phyloP scores from a whole-genome alignment of 2,113 vertebrate species.

The Syngnathus typhle region DNA sequence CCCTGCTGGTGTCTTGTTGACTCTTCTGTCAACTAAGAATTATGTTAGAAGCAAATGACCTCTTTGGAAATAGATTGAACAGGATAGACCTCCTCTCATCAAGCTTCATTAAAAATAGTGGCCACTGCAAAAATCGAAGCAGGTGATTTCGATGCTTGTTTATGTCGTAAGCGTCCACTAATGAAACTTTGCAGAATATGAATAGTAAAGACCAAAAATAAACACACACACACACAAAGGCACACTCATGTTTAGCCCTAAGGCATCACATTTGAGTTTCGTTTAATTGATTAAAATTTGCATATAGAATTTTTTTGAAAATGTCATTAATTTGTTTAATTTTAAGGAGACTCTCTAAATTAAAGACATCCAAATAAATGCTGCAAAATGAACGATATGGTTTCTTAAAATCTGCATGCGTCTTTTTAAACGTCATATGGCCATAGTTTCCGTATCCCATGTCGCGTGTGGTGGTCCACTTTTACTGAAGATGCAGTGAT shows the following conservation, averaged over 20 bases:
- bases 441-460: neutral
- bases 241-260: slow-evolving; percentile 53
- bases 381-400: slow-evolving; percentile 51
- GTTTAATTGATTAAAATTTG: slow-evolving; percentile 79
- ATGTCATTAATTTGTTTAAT: slow-evolving; percentile 72
- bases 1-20: neutral
- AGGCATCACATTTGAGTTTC: slow-evolving; percentile 59
- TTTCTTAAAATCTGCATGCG: slow-evolving; percentile 14
- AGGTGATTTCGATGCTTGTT: slow-evolving; percentile 31
- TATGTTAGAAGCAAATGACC: slow-evolving; percentile 12
- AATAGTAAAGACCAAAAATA: slow-evolving; percentile 1
- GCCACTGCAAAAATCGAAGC: slow-evolving; percentile 9
- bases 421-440: neutral
- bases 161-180: slow-evolving; percentile 11
- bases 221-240: slow-evolving; percentile 12
- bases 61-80: neutral
- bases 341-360: slow-evolving; percentile 68
- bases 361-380: slow-evolving; percentile 55
- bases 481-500: neutral
- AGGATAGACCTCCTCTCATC: slow-evolving; percentile 10
- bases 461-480: neutral
- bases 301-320: slow-evolving; percentile 75
- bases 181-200: slow-evolving; percentile 14
- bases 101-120: slow-evolving; percentile 4
- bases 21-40: slow-evolving; percentile 9